A percentile compares a stretch with the other conserved stretches of the same genome.
phyloP scores from a whole-genome alignment of 2,113 vertebrate genomes.

The Tonatia bakeri region DNA sequence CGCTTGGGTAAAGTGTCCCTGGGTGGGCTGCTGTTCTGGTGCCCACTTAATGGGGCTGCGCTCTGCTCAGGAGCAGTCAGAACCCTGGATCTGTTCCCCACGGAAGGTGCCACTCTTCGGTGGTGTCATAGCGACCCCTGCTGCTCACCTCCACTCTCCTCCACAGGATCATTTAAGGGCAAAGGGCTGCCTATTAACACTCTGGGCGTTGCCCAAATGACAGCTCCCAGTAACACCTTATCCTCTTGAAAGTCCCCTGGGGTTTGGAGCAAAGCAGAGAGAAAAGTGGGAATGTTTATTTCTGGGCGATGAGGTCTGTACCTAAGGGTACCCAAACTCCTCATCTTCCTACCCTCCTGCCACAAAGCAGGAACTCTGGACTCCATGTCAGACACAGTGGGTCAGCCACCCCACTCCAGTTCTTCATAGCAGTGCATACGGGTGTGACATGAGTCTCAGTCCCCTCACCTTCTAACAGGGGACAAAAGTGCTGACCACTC shows the following conservation, averaged over 20 bases:
- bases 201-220: not conserved
- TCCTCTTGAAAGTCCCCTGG: not conserved
- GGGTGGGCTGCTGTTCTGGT: rapidly evolving
- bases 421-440: not conserved
- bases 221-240: not conserved
- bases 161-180: not conserved
- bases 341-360: not conserved
- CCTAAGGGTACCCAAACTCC: too few species aligned
- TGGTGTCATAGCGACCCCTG: constrained; percentile 36
- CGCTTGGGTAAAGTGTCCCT: not conserved
- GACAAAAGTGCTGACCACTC: not conserved
- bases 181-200: too few species aligned
- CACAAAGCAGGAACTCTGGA: not conserved
- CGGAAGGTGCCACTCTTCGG: not conserved
- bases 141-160: not conserved
- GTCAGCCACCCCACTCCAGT: not conserved
- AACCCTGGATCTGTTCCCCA: not conserved
- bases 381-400: not conserved
- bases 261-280: not conserved
- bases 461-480: not conserved
- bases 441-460: not conserved
- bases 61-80: not conserved
- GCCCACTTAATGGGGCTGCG: rapidly evolving
- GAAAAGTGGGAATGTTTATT: not conserved
- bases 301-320: not conserved